Conservation (phyloP, 2,888 invertebrate species). For the Lasioglossum pauxillum region DNA sequence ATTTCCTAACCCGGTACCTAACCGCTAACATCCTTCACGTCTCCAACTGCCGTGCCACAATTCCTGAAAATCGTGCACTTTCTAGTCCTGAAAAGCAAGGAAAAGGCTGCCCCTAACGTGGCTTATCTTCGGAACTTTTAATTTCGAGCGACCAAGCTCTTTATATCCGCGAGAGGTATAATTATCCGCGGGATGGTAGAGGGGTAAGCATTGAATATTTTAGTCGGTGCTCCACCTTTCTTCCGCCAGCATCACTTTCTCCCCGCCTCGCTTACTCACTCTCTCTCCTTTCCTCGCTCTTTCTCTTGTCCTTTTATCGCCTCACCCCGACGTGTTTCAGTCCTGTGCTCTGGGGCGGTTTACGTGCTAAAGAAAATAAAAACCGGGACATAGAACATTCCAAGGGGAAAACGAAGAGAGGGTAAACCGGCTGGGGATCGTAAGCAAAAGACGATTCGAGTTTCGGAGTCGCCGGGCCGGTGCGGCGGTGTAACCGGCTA, state of each 20-base stretch:
- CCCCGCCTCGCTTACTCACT: neutral
- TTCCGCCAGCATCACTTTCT: neutral
- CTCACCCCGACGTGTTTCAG: neutral
- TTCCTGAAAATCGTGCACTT: slow-evolving; percentile 50
- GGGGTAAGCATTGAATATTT: slow-evolving; percentile 79
- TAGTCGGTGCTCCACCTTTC: slow-evolving; percentile 57
- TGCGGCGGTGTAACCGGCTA: slow-evolving; percentile 59
- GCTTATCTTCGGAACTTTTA: slow-evolving; percentile 77
- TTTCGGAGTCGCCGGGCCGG: slow-evolving; percentile 40
- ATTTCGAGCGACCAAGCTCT: slow-evolving; percentile 75
- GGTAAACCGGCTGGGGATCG: slow-evolving; percentile 1
- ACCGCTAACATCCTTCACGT: slow-evolving; percentile 17
- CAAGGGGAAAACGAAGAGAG: neutral
- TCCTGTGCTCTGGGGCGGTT: neutral
- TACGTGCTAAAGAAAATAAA: slow-evolving; percentile 47
- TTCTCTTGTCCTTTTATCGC: neutral
- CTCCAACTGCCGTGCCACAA: neutral
- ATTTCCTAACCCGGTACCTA: neutral
- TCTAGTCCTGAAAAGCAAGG: slow-evolving; percentile 40
- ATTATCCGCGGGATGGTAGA: slow-evolving; percentile 74
- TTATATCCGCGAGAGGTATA: slow-evolving; percentile 76
- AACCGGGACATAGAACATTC: slow-evolving; percentile 16
- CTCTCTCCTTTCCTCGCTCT: neutral
- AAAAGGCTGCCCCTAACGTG: slow-evolving; percentile 43
- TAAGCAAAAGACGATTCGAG: slow-evolving; percentile 47